Base-by-base conservation (phyloP, 2,797 vertebrate genomes). In the Bucorvus abyssinicus region DNA sequence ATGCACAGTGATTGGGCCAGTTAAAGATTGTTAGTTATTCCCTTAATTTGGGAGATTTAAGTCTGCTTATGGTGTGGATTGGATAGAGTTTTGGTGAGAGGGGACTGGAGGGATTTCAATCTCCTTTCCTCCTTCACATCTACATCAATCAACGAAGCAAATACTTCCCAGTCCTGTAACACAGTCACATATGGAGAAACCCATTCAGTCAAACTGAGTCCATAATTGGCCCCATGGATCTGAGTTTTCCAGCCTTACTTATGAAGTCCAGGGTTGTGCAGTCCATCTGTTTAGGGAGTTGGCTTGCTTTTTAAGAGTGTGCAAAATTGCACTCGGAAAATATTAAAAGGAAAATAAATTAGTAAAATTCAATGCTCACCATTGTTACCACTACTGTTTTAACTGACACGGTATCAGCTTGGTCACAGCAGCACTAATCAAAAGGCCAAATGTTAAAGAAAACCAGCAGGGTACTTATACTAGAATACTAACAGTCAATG, bases 211-310 rank as follows among this genome's bases (percentile, higher is more conserved):
- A 49, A 81, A 52, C 6, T 21, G 47, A 67, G 11, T 34, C 36
- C 6, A 3, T 27, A 74, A 63, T 0, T 67, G 17, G 2, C 9
- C 4, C 9, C 3, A 1, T 38, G 20, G 23, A 34, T 57, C 36
- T 38, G 45, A 44, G 8, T 34, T 83, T 82, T 44, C 26, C 16
- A 70, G 32, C 2, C 19, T 67, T 67, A 19, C 4, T n/a, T 60
- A n/a, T 14, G 23, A 20, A 63, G 27, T 4, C 40, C 1, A 73
- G 16, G 3, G 12, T 5, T 26, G 4, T 42, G 11, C 30, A 75
- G 44, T 34, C 15, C 2, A 34, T 45, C 18, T 60, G 3, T 68
- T 70, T 27, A 38, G n/a, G 7, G 14, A 7, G 61, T 71, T 75
- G 17, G 18, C 14, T 74, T 47, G 5, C 8, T 59, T 85, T 83